Evolutionary conservation across 2,797 vertebrate species (phyloP), one percentile per base, ranked within the genome.

Genomic region (Crax fasciolata): DNA sequence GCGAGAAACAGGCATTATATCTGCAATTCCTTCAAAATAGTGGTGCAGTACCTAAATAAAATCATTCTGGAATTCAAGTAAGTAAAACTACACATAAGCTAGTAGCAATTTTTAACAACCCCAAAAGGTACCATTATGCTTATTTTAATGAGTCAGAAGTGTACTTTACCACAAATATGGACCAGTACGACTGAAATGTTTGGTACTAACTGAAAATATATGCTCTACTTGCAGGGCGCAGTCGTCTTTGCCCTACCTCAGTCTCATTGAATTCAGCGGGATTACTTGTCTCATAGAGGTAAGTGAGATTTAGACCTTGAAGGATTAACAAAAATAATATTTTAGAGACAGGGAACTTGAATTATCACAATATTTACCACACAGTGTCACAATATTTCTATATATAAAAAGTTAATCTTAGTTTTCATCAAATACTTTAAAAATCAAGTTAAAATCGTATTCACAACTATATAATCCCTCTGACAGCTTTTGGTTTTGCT

Each of bases 401-500:
- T 35, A 76, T 93, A 95, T 97, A 94, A 96, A 95, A 95, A 96
- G 89, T 95, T 96, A 89, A 88, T 93, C 95, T 97, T 97, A 73
- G 90, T 96, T 97, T 97, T 96, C 90, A 97, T 97, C 97, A 95
- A 95, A 94, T 94, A 96, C 61, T 95, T 96, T 93, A 97, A 95
- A 96, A 94, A 85, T 95, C 94, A 95, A 83, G 96, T 95, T 89
- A 96, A 94, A 94, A 96, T 91, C 93, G 87, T 95, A 96, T 96
- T 92, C 93, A 96, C 95, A 97, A 96, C 97, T 96, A 95, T 95
- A 96, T 95, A 96, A 79, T 76, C 89, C 91, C 95, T 96, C 95
- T 97, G 95, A 95, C 97, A 97, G 96, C 95, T 97, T 98, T 97
- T 97, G 97, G 97, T 97, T 97, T 97, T 96, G 97, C 97, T 98